These are phyloP conservation scores for Campoletis sonorensis DNA, from an alignment of 1,140 invertebrate genomes.

Conservation along the genomic window DNA sequence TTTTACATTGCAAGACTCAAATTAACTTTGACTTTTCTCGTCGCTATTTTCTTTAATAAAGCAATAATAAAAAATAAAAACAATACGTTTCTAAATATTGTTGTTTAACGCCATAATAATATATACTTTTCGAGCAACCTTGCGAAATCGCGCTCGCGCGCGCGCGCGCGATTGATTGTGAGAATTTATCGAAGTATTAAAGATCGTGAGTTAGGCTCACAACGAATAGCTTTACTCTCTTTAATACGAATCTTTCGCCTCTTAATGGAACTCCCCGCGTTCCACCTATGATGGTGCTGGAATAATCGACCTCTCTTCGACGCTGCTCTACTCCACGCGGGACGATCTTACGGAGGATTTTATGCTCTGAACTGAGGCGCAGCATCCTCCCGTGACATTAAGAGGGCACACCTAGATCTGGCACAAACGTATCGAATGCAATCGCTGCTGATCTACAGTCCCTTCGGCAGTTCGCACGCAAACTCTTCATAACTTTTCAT, in stretches of 20 bases:
- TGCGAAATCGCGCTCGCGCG: constrained; percentile 9
- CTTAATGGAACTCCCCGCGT: background rate
- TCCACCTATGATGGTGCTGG: background rate
- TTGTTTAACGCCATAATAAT: background rate
- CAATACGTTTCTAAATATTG: no score
- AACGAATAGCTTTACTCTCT: constrained; percentile 9
- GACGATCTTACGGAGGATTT: background rate
- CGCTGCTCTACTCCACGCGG: constrained; percentile 29
- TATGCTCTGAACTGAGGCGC: constrained; percentile 19
- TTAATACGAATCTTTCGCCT: constrained; percentile 22
- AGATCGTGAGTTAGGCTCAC: background rate
- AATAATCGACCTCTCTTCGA: constrained; percentile 12
- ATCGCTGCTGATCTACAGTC: constrained; percentile 51
- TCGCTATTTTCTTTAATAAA: no score
- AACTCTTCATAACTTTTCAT: constrained; percentile 31
- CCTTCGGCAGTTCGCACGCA: constrained; percentile 62
- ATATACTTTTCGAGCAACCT: background rate
- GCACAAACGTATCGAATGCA: constrained; percentile 52
- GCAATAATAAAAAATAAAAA: no score
- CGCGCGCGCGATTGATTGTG: background rate
- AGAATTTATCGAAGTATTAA: background rate
- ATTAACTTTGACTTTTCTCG: no score
- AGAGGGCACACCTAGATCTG: constrained; percentile 65
- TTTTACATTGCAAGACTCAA: no score
- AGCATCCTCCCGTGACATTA: constrained; percentile 67